These are phyloP conservation scores for Patagioenas fasciata DNA, from an alignment of 2,113 vertebrate species.

Conservation along the genomic window DNA sequence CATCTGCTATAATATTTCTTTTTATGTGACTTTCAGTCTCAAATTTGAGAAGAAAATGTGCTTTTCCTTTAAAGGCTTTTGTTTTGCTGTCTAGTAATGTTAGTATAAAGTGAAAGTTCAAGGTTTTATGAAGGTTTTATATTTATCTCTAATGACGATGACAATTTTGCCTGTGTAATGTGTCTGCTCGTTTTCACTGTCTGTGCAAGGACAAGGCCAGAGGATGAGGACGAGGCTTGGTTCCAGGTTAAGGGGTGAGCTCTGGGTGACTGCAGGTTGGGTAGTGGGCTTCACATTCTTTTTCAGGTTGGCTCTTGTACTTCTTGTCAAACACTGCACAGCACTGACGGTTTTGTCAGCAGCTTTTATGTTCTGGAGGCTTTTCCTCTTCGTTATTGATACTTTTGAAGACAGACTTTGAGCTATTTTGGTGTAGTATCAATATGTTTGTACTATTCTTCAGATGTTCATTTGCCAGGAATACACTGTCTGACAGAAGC, in stretches of 20 bases:
- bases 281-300: background rate
- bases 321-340: background rate
- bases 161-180: background rate
- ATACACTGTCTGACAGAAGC: background rate
- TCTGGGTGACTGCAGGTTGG: background rate
- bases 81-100: background rate
- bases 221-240: background rate
- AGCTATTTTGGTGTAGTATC: conserved; percentile 17
- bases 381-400: conserved; percentile 12
- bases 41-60: background rate
- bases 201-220: background rate
- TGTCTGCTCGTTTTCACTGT: background rate
- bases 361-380: conserved; percentile 17
- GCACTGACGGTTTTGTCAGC: background rate
- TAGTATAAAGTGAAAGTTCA: background rate
- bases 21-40: background rate
- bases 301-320: background rate
- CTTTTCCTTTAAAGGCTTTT: conserved; percentile 7
- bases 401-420: conserved; percentile 25
- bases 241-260: background rate
- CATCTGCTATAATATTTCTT: background rate
- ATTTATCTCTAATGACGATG: background rate
- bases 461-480: conserved; percentile 28
- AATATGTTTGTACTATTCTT: conserved; percentile 39
- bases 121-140: background rate